Base-by-base conservation (phyloP, 2,113 vertebrate species). In the Irena cyanogastra region DNA sequence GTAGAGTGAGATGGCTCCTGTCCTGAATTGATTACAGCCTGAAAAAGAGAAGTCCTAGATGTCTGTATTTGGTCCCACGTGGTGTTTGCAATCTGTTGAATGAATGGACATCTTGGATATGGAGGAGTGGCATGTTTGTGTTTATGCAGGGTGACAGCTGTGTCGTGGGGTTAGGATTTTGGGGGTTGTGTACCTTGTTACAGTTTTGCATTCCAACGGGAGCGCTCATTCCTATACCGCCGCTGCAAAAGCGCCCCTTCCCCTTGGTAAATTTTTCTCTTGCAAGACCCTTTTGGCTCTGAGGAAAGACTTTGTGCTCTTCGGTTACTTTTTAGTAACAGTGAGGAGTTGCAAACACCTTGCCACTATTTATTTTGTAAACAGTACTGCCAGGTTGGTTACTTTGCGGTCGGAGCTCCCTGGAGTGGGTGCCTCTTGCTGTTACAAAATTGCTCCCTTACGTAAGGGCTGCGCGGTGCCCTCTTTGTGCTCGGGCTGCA, bases 171-270 rank as follows among this genome's bases (percentile, higher is more conserved):
- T 66, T 35, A 26, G 45, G 52, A 37, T 60, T 82, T 37, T 12
- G 39, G 30, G 47, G 10, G 3, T 11, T 24, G 20, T 24, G 7
- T 37, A 16, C 44, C 44, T 41, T 19, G 4, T 39, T 44, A 8
- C 16, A 23, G 31, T 20, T 71, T 41, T 60, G 37, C 31, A 6
- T 78, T 75, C 26, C 57, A 60, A 6, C 0, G 1, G 1, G 52
- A 35, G 28, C 20, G 2, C 0, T 0, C 8, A 1, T 61, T 61
- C 49, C 11, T 7, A 3, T 11, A 6, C 7, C 1, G 3, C 37
- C 60, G 22, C 42, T 31, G 6, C 61, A 28, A 19, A 52, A 6
- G 8, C 9, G 3, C 3, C 9, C 10, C 16, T 27, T 20, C 11
- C 33, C 59, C 17, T 45, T 26, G 10, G 6, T 13, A 13, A 10